Base-by-base conservation (phyloP, 2,888 invertebrate species). In the Nebria salina region DNA sequence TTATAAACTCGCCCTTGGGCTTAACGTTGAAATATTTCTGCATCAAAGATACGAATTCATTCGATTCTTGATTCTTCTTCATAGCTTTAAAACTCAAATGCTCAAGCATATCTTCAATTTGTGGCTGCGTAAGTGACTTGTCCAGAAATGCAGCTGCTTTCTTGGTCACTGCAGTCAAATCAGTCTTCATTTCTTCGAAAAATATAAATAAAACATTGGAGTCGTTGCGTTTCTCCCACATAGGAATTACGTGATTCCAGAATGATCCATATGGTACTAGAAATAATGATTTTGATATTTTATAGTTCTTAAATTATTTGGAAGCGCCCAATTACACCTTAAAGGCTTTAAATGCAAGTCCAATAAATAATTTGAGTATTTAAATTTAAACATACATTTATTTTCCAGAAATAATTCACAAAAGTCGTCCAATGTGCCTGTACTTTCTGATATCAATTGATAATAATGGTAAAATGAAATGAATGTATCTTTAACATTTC, bases 401-500 rank as follows among this genome's bases (percentile, higher is more conserved):
- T 93, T 93, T 65, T 89, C 88, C 85, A 95, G 88, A 88, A 94
- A 93, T 7, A 94, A 87, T 82, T 94, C 93, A 76, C 93, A 92
- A 87, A 94, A 95, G 80, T 94, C 93, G 64, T 94, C 92, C 83
- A 95, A 94, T 0, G 90, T 89, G 0, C 34, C 41, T 8, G 25
- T 72, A 26, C 6, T 5, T 2, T 91, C 92, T 83, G 95, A 94
- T 41, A 95, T 90, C 72, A 94, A 88, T 54, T 11, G 8, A 75
- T 90, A 91, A 86, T 95, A 95, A 88, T 95, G 93, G 87, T 94
- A 96, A 86, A 93, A 96, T 0, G 96, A 96, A 0, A 96, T 95
- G 81, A 94, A 94, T 86, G 94, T 93, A 87, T 97, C 97, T 87
- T 96, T 96, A 0, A 96, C 95, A 89, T 97, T 96, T 72, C 97